A percentile compares a stretch with the other conserved stretches of the same genome.
Conservation (phyloP, 35 echinoderm and acorn worm genomes). For the Acanthaster planci region DNA sequence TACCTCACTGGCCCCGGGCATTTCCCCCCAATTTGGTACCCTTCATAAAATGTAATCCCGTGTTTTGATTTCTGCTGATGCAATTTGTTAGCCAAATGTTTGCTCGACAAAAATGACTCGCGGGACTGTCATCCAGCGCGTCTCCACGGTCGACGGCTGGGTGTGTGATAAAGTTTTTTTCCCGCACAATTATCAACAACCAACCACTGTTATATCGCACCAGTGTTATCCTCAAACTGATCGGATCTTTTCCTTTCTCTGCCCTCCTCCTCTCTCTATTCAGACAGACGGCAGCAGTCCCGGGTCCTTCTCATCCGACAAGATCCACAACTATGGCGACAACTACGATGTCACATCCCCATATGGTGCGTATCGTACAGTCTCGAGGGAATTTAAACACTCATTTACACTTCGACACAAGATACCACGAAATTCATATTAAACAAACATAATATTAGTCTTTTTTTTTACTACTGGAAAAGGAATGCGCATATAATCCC, state of each 20-base stretch:
- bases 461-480: too few relatives aligned
- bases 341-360: constrained; percentile 85
- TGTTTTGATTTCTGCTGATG: constrained; percentile 22
- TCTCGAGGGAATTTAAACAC: neutral
- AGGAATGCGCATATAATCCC: too few relatives aligned
- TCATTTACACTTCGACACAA: too few relatives aligned
- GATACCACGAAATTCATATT: too few relatives aligned
- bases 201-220: neutral
- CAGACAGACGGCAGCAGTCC: constrained; percentile 98
- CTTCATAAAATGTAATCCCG: constrained; percentile 20
- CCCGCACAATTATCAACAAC: neutral
- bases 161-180: too few relatives aligned
- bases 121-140: neutral
- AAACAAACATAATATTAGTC: too few relatives aligned
- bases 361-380: constrained; percentile 65
- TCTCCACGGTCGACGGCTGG: too few relatives aligned
- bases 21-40: constrained; percentile 9
- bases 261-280: constrained; percentile 33
- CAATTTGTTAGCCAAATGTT: constrained; percentile 17
- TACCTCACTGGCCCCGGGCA: neutral
- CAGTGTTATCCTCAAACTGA: neutral
- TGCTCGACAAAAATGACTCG: neutral
- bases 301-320: constrained; percentile 92
- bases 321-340: constrained; percentile 89
- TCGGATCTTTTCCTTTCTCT: neutral